Percentiles rank a stretch among this genome's conserved stretches.
phyloP scores from a whole-genome alignment of 2,888 invertebrate species.

The Diarsia brunnea region DNA sequence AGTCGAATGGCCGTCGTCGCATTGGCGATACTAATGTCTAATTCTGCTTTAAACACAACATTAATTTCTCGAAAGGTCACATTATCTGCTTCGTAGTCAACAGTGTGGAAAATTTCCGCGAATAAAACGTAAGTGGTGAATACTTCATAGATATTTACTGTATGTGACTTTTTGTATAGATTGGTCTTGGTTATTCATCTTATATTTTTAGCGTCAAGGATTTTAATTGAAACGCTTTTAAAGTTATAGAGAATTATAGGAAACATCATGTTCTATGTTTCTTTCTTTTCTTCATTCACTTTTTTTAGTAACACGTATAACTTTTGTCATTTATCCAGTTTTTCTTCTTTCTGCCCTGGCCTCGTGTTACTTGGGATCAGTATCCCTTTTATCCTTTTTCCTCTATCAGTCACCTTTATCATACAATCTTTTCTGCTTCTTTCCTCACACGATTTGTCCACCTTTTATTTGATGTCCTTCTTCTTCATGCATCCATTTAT shows the following conservation, averaged over 20 bases:
- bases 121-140: constrained; percentile 21
- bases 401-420: not conserved
- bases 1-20: constrained; percentile 52
- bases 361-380: not conserved
- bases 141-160: constrained; percentile 18
- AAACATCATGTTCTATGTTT: not conserved
- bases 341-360: not conserved
- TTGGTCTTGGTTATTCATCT: constrained; percentile 3
- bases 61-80: constrained; percentile 73
- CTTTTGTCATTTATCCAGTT: not conserved
- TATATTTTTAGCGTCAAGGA: constrained; percentile 14
- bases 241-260: not conserved
- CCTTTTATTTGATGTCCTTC: not conserved
- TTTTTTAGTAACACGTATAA: not conserved
- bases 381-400: not conserved
- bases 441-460: not conserved
- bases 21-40: constrained; percentile 65
- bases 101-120: constrained; percentile 66
- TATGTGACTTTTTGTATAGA: constrained; percentile 17
- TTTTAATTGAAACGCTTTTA: not conserved
- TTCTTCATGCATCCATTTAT: not conserved
- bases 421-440: not conserved
- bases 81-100: constrained; percentile 40
- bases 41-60: constrained; percentile 64
- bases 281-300: not conserved